These are phyloP conservation scores for Cygnus olor DNA, from an alignment of 2,797 vertebrate species.

Conservation along the genomic window DNA sequence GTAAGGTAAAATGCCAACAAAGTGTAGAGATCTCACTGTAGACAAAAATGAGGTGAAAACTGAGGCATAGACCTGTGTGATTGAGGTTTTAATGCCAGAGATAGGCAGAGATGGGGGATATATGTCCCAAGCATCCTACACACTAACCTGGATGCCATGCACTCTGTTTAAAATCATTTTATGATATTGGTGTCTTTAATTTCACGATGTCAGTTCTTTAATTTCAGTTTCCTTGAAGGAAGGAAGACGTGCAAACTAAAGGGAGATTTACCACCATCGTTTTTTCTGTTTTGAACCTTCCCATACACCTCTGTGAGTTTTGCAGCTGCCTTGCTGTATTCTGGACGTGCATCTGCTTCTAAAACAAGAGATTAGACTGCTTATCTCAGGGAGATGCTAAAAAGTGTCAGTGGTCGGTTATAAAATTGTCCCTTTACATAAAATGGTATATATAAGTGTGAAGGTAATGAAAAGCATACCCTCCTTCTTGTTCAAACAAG, in stretches of 20 bases:
- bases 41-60: neutral
- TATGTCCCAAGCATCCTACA: neutral
- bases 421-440: neutral
- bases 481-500: neutral
- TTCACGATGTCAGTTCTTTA: neutral
- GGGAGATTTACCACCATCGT: rapidly evolving
- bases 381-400: neutral
- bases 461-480: neutral
- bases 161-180: neutral
- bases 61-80: neutral
- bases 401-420: neutral
- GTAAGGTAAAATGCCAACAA: neutral
- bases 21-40: neutral
- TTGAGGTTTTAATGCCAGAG: neutral
- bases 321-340: neutral
- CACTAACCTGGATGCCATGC: neutral
- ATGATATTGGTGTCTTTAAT: neutral
- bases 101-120: neutral
- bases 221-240: neutral
- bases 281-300: neutral
- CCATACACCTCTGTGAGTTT: neutral
- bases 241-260: neutral
- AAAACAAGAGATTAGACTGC: neutral
- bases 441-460: neutral
- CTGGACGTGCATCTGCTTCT: neutral